These are phyloP conservation scores for Neogobius melanostomus DNA, from an alignment of 2,113 vertebrate genomes.

Conservation along the genomic window DNA sequence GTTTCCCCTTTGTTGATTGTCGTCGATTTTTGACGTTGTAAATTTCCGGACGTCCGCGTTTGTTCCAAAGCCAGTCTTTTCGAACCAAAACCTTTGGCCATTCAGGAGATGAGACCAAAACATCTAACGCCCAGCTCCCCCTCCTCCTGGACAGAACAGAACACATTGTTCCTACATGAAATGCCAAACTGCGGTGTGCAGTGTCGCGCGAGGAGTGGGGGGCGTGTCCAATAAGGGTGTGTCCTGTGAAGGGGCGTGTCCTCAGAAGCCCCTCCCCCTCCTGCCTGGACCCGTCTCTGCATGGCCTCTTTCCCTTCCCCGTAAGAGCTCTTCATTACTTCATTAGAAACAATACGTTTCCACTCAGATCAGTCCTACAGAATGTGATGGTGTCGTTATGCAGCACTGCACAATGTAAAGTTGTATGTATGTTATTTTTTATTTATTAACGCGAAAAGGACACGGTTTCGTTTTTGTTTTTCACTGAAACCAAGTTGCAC, in stretches of 20 bases:
- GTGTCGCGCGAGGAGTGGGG: conserved; percentile 39
- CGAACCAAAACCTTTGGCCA: conserved; percentile 43
- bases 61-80: conserved; percentile 39
- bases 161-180: conserved; percentile 30
- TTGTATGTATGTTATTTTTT: conserved; percentile 57
- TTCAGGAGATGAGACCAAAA: conserved; percentile 37
- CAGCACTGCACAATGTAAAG: conserved; percentile 70
- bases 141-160: neutral
- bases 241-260: conserved; percentile 31
- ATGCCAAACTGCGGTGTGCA: conserved; percentile 9
- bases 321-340: conserved; percentile 31
- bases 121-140: neutral
- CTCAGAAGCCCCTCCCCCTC: conserved; percentile 68
- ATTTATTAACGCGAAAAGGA: conserved; percentile 45
- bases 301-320: conserved; percentile 47
- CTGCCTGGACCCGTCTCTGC: conserved; percentile 51
- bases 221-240: conserved; percentile 21
- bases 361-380: conserved; percentile 29
- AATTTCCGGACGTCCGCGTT: conserved; percentile 34
- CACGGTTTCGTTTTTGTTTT: conserved; percentile 64
- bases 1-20: conserved; percentile 46
- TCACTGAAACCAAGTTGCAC: conserved; percentile 60
- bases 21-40: conserved; percentile 54
- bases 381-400: conserved; percentile 57
- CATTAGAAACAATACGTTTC: no score